Conservation (phyloP, 2,888 invertebrate genomes). For the Cryptocheilus praepositus region DNA sequence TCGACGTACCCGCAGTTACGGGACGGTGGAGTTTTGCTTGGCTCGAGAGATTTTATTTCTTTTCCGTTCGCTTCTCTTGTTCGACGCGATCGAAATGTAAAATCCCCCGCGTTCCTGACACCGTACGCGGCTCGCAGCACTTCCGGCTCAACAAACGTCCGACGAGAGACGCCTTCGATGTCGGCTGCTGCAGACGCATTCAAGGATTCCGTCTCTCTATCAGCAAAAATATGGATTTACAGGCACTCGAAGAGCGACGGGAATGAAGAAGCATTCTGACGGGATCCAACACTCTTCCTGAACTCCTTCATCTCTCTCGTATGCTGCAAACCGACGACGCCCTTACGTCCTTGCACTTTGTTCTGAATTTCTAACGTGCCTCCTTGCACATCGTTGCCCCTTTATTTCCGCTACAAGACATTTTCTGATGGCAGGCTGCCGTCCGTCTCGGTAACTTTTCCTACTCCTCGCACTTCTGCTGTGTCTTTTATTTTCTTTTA, state of each 20-base stretch:
- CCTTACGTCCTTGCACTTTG: not conserved
- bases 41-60: constrained; percentile 43
- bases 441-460: not conserved
- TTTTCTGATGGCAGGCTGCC: not conserved
- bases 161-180: not conserved
- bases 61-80: constrained; percentile 15
- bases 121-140: constrained; percentile 19
- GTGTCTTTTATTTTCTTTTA: too few relatives aligned
- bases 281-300: constrained; percentile 13
- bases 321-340: too few relatives aligned
- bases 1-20: too few relatives aligned
- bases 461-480: too few relatives aligned
- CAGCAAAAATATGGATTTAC: constrained; percentile 41
- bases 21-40: constrained; percentile 17
- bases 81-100: constrained; percentile 46
- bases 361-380: constrained; percentile 43
- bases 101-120: constrained; percentile 36
- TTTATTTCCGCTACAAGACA: constrained; percentile 45
- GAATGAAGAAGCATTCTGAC: constrained; percentile 34
- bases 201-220: constrained; percentile 23
- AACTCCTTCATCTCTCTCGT: constrained; percentile 11
- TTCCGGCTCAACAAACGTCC: constrained; percentile 33
- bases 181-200: constrained; percentile 30
- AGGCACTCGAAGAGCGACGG: constrained; percentile 17
- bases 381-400: constrained; percentile 40